Conservation (phyloP, 2,113 vertebrate species). For the Crotalus tigris region DNA sequence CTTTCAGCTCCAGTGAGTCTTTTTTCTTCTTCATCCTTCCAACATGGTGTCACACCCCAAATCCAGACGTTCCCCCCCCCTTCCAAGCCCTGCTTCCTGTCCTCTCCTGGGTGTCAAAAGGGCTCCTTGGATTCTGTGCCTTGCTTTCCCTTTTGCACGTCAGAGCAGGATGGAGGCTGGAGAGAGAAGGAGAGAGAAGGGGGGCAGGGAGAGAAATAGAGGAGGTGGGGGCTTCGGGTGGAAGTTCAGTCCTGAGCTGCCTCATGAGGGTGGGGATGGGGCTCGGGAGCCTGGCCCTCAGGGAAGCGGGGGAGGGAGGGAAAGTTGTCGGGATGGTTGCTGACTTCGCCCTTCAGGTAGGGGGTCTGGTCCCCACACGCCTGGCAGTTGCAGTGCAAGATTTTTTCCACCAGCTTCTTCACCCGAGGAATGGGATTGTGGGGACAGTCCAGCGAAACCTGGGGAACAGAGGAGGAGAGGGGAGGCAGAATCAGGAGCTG, state of each 20-base stretch:
- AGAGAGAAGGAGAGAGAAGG: background rate
- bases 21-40: background rate
- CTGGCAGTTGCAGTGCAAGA: slow-evolving; percentile 95
- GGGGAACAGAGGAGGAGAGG: background rate
- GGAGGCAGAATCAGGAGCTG: background rate
- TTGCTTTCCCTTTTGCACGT: background rate
- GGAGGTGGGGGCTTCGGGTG: slow-evolving; percentile 37
- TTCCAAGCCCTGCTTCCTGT: background rate
- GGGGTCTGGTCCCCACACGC: slow-evolving; percentile 58
- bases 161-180: slow-evolving; percentile 33
- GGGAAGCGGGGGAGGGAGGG: slow-evolving; percentile 58
- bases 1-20: too few relatives aligned
- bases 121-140: background rate
- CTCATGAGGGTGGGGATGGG: slow-evolving; percentile 54
- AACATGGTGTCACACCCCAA: background rate
- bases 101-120: background rate
- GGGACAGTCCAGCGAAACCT: slow-evolving; percentile 93
- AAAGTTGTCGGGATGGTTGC: slow-evolving; percentile 54
- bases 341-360: slow-evolving; percentile 80
- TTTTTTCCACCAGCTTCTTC: slow-evolving; percentile 95
- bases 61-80: background rate
- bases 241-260: slow-evolving; percentile 58
- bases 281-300: slow-evolving; percentile 36
- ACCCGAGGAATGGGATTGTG: slow-evolving; percentile 83
- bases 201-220: background rate